These are phyloP conservation scores for Diadromus collaris DNA, from an alignment of 2,888 invertebrate genomes.

Conservation along the genomic window DNA sequence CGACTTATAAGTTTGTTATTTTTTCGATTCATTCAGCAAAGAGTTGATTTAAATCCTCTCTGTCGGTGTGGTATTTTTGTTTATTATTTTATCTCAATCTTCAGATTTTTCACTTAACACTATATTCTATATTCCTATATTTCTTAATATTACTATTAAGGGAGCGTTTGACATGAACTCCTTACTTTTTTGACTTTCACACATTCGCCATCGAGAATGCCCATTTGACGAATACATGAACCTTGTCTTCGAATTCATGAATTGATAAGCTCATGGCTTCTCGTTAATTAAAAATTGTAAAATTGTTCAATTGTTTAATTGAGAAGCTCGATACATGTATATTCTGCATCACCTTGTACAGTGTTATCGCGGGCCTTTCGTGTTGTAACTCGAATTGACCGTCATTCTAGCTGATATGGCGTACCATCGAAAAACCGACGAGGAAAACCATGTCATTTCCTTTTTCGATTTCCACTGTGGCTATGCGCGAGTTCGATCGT, in stretches of 20 bases:
- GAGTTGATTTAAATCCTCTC: no score
- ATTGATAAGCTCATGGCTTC: neutral
- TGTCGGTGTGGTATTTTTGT: no score
- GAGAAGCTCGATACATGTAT: neutral
- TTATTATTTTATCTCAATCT: no score
- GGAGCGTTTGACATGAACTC: no score
- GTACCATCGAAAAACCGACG: slow-evolving; percentile 35
- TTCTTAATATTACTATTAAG: neutral
- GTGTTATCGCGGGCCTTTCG: neutral
- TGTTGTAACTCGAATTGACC: slow-evolving; percentile 45
- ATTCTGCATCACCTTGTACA: neutral
- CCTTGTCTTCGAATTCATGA: neutral
- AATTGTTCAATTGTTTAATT: no score
- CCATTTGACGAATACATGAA: neutral
- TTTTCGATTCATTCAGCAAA: no score
- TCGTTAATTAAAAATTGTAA: neutral
- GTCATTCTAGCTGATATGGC: slow-evolving; percentile 40
- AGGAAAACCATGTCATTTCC: slow-evolving; percentile 34
- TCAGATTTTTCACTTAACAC: neutral
- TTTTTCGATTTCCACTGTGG: slow-evolving; percentile 9
- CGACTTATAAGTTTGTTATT: no score
- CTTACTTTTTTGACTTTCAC: no score
- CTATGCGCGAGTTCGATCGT: neutral
- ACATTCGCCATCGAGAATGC: no score
- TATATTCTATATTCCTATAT: no score